phyloP scores from a whole-genome alignment of 35 echinoderm and acorn worm genomes.

The Hemicentrotus pulcherrimus region DNA sequence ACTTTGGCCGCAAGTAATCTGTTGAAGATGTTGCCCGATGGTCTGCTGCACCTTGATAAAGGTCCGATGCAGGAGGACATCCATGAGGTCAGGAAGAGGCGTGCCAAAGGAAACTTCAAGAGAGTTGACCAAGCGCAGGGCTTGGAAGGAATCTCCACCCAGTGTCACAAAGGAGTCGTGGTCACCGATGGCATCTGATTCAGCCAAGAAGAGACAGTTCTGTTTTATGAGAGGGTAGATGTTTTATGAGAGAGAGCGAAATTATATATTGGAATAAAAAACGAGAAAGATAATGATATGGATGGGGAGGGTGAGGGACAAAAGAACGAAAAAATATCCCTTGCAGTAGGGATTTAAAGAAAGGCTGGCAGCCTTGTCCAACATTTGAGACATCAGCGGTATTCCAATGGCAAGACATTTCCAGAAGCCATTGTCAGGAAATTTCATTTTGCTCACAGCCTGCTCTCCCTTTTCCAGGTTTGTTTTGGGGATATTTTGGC shows the following conservation, averaged over 20 bases:
- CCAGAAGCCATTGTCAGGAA: too few species aligned
- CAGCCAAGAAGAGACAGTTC: background rate
- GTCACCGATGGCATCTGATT: background rate
- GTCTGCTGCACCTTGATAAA: slow-evolving; percentile 28
- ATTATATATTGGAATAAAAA: background rate
- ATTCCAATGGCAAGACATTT: too few species aligned
- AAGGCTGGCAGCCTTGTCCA: too few species aligned
- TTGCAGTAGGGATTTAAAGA: too few species aligned
- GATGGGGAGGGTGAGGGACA: background rate
- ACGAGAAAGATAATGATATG: background rate
- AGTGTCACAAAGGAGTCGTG: slow-evolving; percentile 27
- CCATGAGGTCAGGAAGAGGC: slow-evolving; percentile 61
- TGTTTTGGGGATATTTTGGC: too few species aligned
- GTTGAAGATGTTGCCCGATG: background rate
- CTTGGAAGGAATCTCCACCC: slow-evolving; percentile 78
- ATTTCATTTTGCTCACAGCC: too few species aligned
- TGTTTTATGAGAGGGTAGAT: background rate
- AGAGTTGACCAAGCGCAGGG: slow-evolving; percentile 32
- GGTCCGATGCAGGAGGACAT: slow-evolving; percentile 56
- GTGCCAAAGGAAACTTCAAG: slow-evolving; percentile 46
- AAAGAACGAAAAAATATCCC: too few species aligned
- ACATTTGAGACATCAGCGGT: too few species aligned
- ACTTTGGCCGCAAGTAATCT: background rate
- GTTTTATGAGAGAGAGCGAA: background rate
- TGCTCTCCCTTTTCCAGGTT: too few species aligned